Conservation (phyloP, 2,888 invertebrate genomes). For the Cosmia trapezina region DNA sequence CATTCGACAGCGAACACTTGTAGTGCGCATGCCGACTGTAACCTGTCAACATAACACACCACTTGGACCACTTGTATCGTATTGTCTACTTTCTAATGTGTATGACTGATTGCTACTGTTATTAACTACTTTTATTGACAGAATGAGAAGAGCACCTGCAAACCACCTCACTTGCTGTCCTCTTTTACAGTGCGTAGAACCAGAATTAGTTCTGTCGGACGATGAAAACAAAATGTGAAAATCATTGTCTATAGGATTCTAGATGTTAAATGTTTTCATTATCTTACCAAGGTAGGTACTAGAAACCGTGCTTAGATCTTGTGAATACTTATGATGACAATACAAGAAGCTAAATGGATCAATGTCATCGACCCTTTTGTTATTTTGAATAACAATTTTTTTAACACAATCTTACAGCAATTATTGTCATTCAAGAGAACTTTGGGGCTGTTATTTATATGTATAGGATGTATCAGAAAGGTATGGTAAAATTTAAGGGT, state of each 20-base stretch:
- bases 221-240: not conserved
- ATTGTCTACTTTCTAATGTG: conserved; percentile 68
- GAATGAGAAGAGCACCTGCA: conserved; percentile 30
- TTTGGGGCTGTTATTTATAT: no score
- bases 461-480: no score
- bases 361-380: not conserved
- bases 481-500: no score
- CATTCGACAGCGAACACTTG: conserved; percentile 70
- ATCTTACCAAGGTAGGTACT: not conserved
- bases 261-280: not conserved
- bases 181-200: not conserved
- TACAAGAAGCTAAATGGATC: conserved; percentile 1
- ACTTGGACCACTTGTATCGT: conserved; percentile 52
- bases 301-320: not conserved
- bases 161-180: no score
- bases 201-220: conserved; percentile 2
- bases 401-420: not conserved
- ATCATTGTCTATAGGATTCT: not conserved
- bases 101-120: conserved; percentile 41
- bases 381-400: not conserved
- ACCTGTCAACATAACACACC: conserved; percentile 65
- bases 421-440: conserved; percentile 2
- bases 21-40: conserved; percentile 67
- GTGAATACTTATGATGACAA: not conserved
- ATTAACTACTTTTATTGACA: conserved; percentile 32